These are phyloP conservation scores for Dendroctonus valens DNA, from an alignment of 1,140 invertebrate species.

Conservation along the genomic window DNA sequence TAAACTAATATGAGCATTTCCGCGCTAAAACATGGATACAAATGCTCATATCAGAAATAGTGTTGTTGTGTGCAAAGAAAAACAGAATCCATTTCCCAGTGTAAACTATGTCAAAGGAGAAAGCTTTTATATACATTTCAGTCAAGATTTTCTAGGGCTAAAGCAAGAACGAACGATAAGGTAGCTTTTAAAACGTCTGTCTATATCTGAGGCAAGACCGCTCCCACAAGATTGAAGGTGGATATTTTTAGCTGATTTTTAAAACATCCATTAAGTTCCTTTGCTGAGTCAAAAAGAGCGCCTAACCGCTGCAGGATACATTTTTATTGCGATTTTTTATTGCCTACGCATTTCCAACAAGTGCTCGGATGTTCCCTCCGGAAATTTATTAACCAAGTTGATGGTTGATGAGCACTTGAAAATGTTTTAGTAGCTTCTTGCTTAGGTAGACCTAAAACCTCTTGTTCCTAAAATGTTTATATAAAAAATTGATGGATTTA, in stretches of 20 bases:
- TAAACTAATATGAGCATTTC: no score
- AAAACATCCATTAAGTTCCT: slow-evolving; percentile 14
- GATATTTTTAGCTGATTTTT: slow-evolving; percentile 15
- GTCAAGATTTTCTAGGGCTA: slow-evolving; percentile 1
- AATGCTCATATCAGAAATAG: background rate
- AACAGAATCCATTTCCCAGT: background rate
- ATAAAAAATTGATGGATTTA: no score
- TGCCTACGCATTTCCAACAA: no score
- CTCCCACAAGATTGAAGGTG: slow-evolving; percentile 4
- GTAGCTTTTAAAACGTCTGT: slow-evolving; percentile 8
- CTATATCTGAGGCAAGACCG: slow-evolving; percentile 15
- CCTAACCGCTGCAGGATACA: slow-evolving; percentile 1
- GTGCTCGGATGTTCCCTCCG: no score
- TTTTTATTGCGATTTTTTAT: slow-evolving; percentile 4
- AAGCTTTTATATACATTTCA: slow-evolving; percentile 9
- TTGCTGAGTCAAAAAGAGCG: slow-evolving; percentile 4
- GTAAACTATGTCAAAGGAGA: background rate
- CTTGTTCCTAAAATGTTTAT: no score
- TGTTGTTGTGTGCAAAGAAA: background rate
- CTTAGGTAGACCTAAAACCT: no score
- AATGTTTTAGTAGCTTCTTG: no score
- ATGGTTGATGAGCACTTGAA: no score
- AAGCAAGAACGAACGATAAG: background rate
- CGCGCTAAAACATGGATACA: no score
- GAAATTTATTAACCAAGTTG: no score